phyloP scores from a whole-genome alignment of 2,113 vertebrate species.

The Hiodon tergisus region DNA sequence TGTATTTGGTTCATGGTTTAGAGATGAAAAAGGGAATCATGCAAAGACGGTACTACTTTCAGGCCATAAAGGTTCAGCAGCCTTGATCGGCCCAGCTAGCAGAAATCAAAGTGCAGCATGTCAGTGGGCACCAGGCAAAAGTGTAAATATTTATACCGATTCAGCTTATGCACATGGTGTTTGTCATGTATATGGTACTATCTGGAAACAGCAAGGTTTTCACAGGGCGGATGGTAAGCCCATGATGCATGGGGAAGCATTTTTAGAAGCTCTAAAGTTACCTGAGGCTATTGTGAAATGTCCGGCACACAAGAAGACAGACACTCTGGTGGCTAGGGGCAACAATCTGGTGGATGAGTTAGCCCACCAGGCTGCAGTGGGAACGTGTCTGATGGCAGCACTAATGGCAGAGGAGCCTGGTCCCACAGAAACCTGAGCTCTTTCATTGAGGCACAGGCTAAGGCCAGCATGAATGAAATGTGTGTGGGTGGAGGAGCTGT shows the following conservation, averaged over 20 bases:
- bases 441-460: background rate
- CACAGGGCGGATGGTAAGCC: background rate
- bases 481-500: background rate
- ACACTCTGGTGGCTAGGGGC: background rate
- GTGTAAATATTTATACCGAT: constrained; percentile 4
- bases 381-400: too few relatives aligned
- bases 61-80: too few relatives aligned
- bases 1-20: background rate
- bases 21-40: background rate
- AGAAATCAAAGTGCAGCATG: constrained; percentile 7
- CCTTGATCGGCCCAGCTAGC: constrained; percentile 6
- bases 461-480: background rate
- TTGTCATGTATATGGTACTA: too few relatives aligned
- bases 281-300: background rate
- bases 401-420: too few relatives aligned
- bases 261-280: background rate
- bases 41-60: background rate
- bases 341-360: background rate
- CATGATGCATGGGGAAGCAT: background rate
- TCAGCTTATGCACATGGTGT: too few relatives aligned
- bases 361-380: background rate
- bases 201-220: too few relatives aligned
- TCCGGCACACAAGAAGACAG: background rate
- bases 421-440: too few relatives aligned
- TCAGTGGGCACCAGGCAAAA: background rate